Evolutionary conservation across 2,113 vertebrate species (phyloP).

Genomic region (Sprattus sprattus): DNA sequence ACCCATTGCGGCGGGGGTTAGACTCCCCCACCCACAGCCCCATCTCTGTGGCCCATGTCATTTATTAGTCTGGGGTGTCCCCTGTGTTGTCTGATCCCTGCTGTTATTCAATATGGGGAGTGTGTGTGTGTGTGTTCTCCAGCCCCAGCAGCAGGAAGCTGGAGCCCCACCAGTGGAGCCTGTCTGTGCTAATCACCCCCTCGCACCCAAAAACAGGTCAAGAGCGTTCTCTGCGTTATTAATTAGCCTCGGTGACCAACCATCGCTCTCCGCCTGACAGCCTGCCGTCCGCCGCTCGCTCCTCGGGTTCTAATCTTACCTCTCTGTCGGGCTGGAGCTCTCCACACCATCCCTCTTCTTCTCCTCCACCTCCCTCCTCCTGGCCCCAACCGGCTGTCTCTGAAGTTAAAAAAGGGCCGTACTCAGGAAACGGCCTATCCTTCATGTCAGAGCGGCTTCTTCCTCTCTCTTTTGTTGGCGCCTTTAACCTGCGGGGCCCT

Average conservation of each 20-base stretch:
- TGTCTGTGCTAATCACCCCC: slow-evolving; percentile 42
- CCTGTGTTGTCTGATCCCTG: slow-evolving; percentile 36
- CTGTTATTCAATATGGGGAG: slow-evolving; percentile 47
- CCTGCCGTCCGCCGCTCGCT: slow-evolving; percentile 21
- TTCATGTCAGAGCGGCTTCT: slow-evolving; percentile 31
- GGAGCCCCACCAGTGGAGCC: background rate
- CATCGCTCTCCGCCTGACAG: slow-evolving; percentile 43
- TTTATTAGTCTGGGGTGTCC: slow-evolving; percentile 54
- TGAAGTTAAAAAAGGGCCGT: slow-evolving; percentile 50
- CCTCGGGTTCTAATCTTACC: slow-evolving; percentile 39
- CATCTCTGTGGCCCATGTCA: slow-evolving; percentile 36
- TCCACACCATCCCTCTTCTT: background rate
- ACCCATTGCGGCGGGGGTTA: slow-evolving; percentile 35
- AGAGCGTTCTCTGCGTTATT: slow-evolving; percentile 44
- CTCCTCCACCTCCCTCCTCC: slow-evolving; percentile 29
- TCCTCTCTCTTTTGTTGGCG: background rate
- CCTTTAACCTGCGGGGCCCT: background rate
- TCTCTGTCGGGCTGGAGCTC: background rate
- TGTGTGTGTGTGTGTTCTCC: background rate
- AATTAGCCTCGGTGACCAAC: slow-evolving; percentile 37
- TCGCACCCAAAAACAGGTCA: slow-evolving; percentile 38
- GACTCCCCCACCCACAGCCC: slow-evolving; percentile 22
- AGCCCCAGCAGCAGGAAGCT: background rate
- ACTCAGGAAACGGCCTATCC: slow-evolving; percentile 59
- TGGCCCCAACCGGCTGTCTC: slow-evolving; percentile 32